Evolutionary conservation across 2,888 invertebrate species (phyloP), one percentile per base, ranked within the genome.

Genomic region (Leucozona laternaria): DNA sequence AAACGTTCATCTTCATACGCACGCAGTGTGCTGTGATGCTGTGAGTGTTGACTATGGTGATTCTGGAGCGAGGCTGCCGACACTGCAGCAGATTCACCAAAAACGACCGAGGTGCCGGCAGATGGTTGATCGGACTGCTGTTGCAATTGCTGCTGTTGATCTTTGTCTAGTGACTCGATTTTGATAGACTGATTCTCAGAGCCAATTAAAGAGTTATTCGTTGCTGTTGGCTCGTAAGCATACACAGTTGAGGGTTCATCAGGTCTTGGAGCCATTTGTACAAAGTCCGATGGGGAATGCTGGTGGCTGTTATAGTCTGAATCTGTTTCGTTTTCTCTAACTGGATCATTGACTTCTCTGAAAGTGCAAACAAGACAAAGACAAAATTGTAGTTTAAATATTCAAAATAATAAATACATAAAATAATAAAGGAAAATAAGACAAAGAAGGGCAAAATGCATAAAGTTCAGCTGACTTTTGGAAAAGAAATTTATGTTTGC

Each of bases 101-200:
- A 86, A 22, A 78, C 89, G 85, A 13, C 84, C 57, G 68, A 79
- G 43, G 75, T 80, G 64, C 7, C 78, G 45, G 50, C 71, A 13
- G 71, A 70, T 48, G 34, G 81, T 48, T 89, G 90, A 15, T 88
- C 89, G 43, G 88, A 88, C 37, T 88, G 89, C 1, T 89, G 86
- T 15, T 90, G 90, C 3, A 88, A 88, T 4, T 88, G 55, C 5
- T 88, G 88, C 3, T 89, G 82, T 31, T 89, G 90, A 0, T 90
- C 90, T 80, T 92, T 92, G 48, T 92, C 92, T 11, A 91, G 90
- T 0, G 90, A 89, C 71, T 92, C 92, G 28, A 91, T 90, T 88
- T 92, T 92, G n/a, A 92, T 92, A 34, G 89, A 64, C 73, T 88
- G 90, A 85, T 90, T 90, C 0, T 92, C 90, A 57, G 90, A 64